Base-by-base conservation (phyloP, 1,140 invertebrate species). In the Diploscapter pachys region DNA sequence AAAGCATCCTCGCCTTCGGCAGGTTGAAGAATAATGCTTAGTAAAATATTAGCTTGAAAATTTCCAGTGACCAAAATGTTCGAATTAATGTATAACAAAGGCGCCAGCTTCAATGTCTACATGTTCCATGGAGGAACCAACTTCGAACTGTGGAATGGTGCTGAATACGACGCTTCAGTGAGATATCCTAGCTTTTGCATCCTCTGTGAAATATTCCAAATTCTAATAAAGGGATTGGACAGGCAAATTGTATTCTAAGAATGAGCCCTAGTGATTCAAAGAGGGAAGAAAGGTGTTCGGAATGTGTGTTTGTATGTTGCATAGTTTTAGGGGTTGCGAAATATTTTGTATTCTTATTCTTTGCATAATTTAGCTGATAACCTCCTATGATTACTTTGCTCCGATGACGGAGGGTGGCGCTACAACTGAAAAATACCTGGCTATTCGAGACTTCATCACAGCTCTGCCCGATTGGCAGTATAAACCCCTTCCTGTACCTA, bases 71-170 rank as follows among this genome's bases (percentile, higher is more conserved):
- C 61, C 72, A 5, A 59, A 54, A 68, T 68, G 66, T 8, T 9
- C 49, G 64, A 65, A 5, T n/a, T 71, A 61, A 13, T 63, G 54
- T 78, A 59, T 50, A 61, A 80, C 3, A 52, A 65, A 31, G 77
- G 77, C 49, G 87, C 88, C 48, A 90, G 88, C 4, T 87, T 91
- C 56, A 91, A 90, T 83, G 88, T 90, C 78, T 91, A 91, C 84
- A 91, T 91, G 90, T 90, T 91, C 79, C 89, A 90, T 81, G 90
- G 90, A 4, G 91, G 91, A 31, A 91, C 90, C 0, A 91, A 89
- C 82, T 91, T 90, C 83, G 91, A 90, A 4, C 91, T 91, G 80
- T 88, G 89, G 83, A 89, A 89, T 77, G 91, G 91, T n/a, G 89
- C 89, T 5, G 90, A 90, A 80, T 48, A 49, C 71, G 81, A 48